Evolutionary conservation across 2,113 vertebrate species (phyloP).

Genomic region (Cyprinus carpio): DNA sequence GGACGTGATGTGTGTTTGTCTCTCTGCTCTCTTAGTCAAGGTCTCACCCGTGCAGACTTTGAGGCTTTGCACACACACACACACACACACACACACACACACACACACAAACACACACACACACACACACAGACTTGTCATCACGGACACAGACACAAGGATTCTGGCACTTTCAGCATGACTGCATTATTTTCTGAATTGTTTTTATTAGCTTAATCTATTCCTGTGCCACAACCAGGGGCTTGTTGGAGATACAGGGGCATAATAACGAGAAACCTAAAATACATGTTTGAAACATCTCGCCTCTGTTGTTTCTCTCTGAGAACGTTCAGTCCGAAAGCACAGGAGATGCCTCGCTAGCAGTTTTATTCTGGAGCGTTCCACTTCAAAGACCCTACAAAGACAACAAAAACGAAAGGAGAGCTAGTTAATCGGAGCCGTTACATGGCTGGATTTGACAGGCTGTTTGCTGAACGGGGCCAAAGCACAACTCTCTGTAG

Average conservation of each 20-base stretch:
- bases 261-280: slow-evolving; percentile 16
- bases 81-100: slow-evolving; percentile 1
- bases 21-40: slow-evolving; percentile 24
- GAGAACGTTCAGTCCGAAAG: slow-evolving; percentile 7
- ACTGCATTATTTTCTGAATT: slow-evolving; percentile 21
- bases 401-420: slow-evolving; percentile 41
- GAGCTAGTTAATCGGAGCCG: slow-evolving; percentile 44
- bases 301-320: slow-evolving; percentile 4
- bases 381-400: slow-evolving; percentile 27
- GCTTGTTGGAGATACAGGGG: background rate
- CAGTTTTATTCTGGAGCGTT: slow-evolving; percentile 49
- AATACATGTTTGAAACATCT: slow-evolving; percentile 25
- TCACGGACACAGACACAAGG: background rate
- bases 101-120: background rate
- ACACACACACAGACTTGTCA: background rate
- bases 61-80: background rate
- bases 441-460: slow-evolving; percentile 41
- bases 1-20: slow-evolving; percentile 26
- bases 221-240: slow-evolving; percentile 22
- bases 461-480: slow-evolving; percentile 29
- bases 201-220: slow-evolving; percentile 33
- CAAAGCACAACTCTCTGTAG: slow-evolving; percentile 44
- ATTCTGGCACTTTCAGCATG: background rate
- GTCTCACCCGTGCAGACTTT: background rate
- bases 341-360: slow-evolving; percentile 34